Percentiles rank a stretch among this genome's conserved stretches.
These are phyloP conservation scores for Bovichtus diacanthus DNA, from an alignment of 2,797 vertebrate species.

Conservation along the genomic window DNA sequence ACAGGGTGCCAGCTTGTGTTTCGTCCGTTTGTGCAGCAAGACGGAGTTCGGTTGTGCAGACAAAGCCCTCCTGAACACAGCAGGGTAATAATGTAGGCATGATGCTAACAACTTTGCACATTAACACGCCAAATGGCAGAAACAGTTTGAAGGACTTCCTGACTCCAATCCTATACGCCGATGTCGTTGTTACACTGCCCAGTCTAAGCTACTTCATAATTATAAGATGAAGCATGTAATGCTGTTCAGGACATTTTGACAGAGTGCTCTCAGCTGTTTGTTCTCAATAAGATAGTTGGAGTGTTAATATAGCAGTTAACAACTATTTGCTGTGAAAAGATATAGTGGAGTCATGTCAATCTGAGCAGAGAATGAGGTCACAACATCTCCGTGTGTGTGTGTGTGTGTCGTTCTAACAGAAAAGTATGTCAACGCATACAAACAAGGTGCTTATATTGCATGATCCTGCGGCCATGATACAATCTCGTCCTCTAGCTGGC, in stretches of 20 bases:
- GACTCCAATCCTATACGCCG: neutral
- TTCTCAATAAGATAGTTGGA: no score
- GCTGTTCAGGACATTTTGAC: neutral
- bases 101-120: conserved; percentile 3
- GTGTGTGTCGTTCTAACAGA: no score
- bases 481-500: no score
- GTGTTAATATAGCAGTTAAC: no score
- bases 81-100: neutral
- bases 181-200: neutral
- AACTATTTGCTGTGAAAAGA: no score
- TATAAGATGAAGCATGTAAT: neutral
- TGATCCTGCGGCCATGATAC: no score
- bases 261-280: neutral
- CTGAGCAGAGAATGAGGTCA: no score
- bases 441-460: no score
- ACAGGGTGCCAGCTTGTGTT: conserved; percentile 51
- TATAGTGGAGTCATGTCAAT: no score
- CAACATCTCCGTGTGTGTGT: no score
- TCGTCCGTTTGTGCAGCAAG: conserved; percentile 46
- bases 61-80: conserved; percentile 32
- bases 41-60: conserved; percentile 38
- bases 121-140: conserved; percentile 1
- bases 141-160: conserved; percentile 5
- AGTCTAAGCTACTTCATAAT: neutral
- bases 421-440: no score